Evolutionary conservation across 2,888 invertebrate species (phyloP).

Genomic region (Diarsia dahlii): DNA sequence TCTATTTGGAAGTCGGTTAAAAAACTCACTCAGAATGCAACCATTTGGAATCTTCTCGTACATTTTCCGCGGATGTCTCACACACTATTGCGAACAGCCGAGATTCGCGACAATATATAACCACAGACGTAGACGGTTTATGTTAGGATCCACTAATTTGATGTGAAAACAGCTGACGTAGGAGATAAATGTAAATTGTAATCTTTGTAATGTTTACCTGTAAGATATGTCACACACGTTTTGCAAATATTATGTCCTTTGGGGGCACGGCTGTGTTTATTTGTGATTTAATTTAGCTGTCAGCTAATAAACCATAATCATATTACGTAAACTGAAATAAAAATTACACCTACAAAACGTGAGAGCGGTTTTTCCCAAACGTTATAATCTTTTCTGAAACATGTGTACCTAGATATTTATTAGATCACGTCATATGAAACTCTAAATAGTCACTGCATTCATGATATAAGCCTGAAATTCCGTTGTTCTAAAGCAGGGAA

Average conservation of each 20-base stretch:
- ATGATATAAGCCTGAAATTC: constrained; percentile 4
- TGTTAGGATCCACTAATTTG: constrained; percentile 49
- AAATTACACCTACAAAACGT: constrained; percentile 15
- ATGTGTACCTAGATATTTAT: not conserved
- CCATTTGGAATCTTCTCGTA: constrained; percentile 55
- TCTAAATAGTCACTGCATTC: not conserved
- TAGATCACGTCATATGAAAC: not conserved
- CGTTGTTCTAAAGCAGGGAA: constrained; percentile 18
- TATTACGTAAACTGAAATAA: constrained; percentile 18
- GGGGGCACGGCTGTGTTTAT: constrained; percentile 63
- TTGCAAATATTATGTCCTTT: constrained; percentile 57
- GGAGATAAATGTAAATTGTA: constrained; percentile 42
- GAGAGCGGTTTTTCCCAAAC: constrained; percentile 33
- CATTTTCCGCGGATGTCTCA: constrained; percentile 57
- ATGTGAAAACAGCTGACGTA: constrained; percentile 61
- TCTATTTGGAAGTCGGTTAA: not conserved
- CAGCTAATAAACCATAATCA: constrained; percentile 27
- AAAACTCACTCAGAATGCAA: constrained; percentile 63
- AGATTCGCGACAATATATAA: constrained; percentile 55
- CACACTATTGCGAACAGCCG: constrained; percentile 37
- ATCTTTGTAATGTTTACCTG: constrained; percentile 50
- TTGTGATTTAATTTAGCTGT: constrained; percentile 42
- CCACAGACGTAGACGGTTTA: constrained; percentile 28
- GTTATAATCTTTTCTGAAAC: constrained; percentile 12
- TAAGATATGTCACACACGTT: constrained; percentile 48